A percentile compares a stretch with the other conserved stretches of the same genome.
These are phyloP conservation scores for Ctenomys sociabilis DNA, from an alignment of 2,113 vertebrate genomes.

Conservation along the genomic window DNA sequence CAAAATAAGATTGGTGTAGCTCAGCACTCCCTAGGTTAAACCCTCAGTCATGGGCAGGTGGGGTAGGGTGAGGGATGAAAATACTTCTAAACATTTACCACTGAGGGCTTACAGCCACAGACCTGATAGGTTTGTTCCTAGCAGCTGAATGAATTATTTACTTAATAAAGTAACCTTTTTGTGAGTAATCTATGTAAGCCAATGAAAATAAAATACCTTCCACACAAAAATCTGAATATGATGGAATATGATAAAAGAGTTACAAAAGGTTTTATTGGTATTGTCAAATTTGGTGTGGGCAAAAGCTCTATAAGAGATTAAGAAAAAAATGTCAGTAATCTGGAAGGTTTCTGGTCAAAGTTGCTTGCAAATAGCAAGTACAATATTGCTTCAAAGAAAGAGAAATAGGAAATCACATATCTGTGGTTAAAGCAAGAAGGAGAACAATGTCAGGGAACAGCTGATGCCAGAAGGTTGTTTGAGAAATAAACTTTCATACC, in stretches of 20 bases:
- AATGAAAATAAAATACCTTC: constrained; percentile 26
- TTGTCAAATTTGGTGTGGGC: constrained; percentile 27
- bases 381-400: constrained; percentile 16
- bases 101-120: not conserved
- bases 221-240: not conserved
- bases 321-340: not conserved
- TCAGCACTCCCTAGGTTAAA: not conserved
- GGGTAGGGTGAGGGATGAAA: not conserved
- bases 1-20: not conserved
- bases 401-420: not conserved
- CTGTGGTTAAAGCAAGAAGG: not conserved
- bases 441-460: not conserved
- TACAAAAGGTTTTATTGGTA: constrained; percentile 1
- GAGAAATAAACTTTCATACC: not conserved
- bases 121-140: not conserved
- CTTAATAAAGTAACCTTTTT: constrained; percentile 22
- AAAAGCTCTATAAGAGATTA: not conserved
- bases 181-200: constrained; percentile 13
- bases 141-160: not conserved
- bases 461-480: not conserved
- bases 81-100: not conserved
- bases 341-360: constrained; percentile 10
- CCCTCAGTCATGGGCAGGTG: not conserved
- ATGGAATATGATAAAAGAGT: constrained; percentile 4
- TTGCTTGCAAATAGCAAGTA: constrained; percentile 46